These are phyloP conservation scores for Drosophila setifemur DNA, from an alignment of 1,140 invertebrate genomes.

Conservation along the genomic window DNA sequence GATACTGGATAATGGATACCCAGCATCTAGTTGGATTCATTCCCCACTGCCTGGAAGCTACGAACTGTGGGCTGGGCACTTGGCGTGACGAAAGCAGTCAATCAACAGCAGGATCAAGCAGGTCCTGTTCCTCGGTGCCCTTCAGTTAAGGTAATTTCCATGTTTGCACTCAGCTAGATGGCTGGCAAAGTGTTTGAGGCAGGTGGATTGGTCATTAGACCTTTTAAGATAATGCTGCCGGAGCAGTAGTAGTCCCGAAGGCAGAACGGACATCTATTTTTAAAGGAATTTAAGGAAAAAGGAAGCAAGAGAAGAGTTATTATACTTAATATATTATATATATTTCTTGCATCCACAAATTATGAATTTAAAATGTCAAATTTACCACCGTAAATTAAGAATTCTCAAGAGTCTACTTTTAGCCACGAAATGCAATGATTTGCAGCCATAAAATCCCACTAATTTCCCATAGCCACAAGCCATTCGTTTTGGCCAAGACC, in stretches of 20 bases:
- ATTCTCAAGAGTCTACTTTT: neutral
- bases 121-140: neutral
- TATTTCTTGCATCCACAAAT: too few relatives aligned
- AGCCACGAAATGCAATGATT: neutral
- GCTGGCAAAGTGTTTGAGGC: constrained; percentile 1
- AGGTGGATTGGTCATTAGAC: constrained; percentile 16
- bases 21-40: too few relatives aligned
- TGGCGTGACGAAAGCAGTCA: constrained; percentile 54
- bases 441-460: neutral
- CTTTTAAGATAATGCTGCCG: constrained; percentile 3
- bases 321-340: too few relatives aligned
- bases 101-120: constrained; percentile 45
- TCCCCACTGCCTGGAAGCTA: too few relatives aligned
- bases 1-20: too few relatives aligned
- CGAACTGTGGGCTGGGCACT: constrained; percentile 31
- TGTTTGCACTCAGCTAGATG: constrained; percentile 15
- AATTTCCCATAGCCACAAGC: neutral
- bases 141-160: neutral
- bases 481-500: neutral
- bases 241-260: too few relatives aligned
- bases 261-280: too few relatives aligned
- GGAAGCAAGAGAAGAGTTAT: neutral
- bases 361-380: too few relatives aligned
- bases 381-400: neutral
- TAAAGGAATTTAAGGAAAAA: too few relatives aligned